These are phyloP conservation scores for Alosa alosa DNA, from an alignment of 2,113 vertebrate species.

Conservation along the genomic window DNA sequence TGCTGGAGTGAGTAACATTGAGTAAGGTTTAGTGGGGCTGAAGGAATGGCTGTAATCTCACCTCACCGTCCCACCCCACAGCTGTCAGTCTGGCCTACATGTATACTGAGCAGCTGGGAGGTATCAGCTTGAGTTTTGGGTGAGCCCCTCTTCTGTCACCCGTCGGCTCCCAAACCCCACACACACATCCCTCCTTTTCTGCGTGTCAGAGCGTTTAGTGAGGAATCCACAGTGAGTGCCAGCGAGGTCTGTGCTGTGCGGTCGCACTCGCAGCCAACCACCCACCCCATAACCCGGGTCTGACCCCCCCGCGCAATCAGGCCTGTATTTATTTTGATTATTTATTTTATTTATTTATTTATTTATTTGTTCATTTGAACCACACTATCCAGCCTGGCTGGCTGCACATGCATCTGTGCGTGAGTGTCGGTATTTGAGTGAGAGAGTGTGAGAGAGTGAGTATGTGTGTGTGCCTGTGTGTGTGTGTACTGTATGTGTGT, in stretches of 20 bases:
- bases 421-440: slow-evolving; percentile 43
- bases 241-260: not conserved
- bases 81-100: not conserved
- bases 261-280: not conserved
- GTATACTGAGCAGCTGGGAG: not conserved
- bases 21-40: too few species aligned
- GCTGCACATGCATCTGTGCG: not conserved
- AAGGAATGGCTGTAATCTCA: not conserved
- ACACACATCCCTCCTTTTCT: not conserved
- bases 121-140: not conserved
- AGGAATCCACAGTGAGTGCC: not conserved
- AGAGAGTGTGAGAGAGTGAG: slow-evolving; percentile 30
- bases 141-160: not conserved
- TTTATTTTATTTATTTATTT: not conserved
- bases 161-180: slow-evolving; percentile 25
- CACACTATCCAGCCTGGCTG: not conserved
- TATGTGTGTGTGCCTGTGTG: slow-evolving; percentile 19
- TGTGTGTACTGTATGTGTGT: slow-evolving; percentile 23
- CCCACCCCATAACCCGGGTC: not conserved
- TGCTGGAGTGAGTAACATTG: too few species aligned
- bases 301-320: not conserved
- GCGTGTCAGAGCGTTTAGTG: not conserved
- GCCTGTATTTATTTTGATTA: not conserved
- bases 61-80: not conserved
- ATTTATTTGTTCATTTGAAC: not conserved